Evolutionary conservation across 1,140 invertebrate genomes (phyloP), one percentile per base, ranked within the genome.

Genomic region (Cryptotermes secundus): DNA sequence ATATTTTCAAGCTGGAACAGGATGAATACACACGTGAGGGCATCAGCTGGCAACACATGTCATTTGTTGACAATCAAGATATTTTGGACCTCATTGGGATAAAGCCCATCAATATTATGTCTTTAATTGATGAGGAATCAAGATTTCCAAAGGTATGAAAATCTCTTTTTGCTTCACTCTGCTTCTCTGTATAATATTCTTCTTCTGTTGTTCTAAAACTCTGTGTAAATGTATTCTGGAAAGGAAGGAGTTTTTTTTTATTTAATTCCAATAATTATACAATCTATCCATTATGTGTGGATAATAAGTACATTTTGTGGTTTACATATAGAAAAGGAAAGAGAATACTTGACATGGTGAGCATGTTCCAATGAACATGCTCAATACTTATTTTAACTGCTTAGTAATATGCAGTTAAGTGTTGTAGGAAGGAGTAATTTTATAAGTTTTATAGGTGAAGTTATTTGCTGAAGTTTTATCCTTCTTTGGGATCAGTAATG

Each of bases 1-100:
- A 99, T 88, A 98, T 99, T 87, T 99, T 99, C 88, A 97, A 99
- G 91, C 90, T 99, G 87, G 98, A 99, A 89, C 96, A 98, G 90
- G 95, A 97, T 86, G 97, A 98, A 90, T 99, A 99, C 88, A 94
- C 95, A 86, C 92, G 94, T 85, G 97, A 99, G 90, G 94, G 95
- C 24, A 98, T 99, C 86, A 95, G 93, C 87, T 99, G 97, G 97
- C 92, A 95, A 83, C 95, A 97, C 88, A 97, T 99, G 85, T 94
- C 96, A 87, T 99, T 98, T 89, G 92, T 96, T 34, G 98, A 99
- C 88, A 99, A 99, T 91, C 97, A 98, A 89, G 94, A 96, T 84
- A 93, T 96, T 59, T 90, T 99, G 24, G 96, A 99, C 89, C 90
- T 99, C 86, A 97, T 99, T 87, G 98, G 96, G 45, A 90, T 95